These are phyloP conservation scores for Harpagoxenus sublaevis DNA, from an alignment of 2,888 invertebrate genomes.

Conservation along the genomic window DNA sequence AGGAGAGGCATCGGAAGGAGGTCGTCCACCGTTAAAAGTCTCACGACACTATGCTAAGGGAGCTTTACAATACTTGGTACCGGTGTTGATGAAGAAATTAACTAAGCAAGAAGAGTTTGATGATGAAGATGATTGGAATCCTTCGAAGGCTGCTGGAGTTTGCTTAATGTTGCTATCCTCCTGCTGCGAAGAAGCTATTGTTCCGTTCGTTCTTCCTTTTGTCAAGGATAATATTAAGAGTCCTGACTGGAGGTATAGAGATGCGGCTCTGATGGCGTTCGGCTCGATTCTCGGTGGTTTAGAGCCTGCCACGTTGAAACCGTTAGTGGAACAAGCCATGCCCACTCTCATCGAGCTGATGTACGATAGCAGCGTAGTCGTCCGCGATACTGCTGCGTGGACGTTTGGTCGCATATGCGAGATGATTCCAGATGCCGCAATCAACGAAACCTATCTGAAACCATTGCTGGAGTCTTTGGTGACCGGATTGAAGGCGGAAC, in stretches of 20 bases:
- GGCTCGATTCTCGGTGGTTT: conserved; percentile 97
- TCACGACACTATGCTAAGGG: conserved; percentile 99
- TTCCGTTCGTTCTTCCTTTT: conserved; percentile 98
- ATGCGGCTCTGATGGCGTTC: conserved; percentile 99
- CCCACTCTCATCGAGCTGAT: conserved; percentile 97
- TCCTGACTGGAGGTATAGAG: conserved; percentile 96
- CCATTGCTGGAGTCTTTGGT: conserved; percentile 93
- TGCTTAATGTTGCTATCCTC: conserved; percentile 99
- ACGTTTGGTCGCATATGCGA: conserved; percentile 99
- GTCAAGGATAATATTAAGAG: conserved; percentile 97
- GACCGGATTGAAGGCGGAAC: conserved; percentile 96
- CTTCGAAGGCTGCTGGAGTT: conserved; percentile 99
- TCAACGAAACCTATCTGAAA: conserved; percentile 94
- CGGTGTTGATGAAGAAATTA: conserved; percentile 96
- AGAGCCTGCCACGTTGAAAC: conserved; percentile 94
- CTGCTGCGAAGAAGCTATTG: conserved; percentile 98
- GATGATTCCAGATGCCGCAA: conserved; percentile 97
- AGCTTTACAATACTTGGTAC: conserved; percentile 97
- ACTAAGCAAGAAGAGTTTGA: conserved; percentile 99
- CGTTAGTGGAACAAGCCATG: conserved; percentile 98
- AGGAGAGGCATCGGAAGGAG: conserved; percentile 96
- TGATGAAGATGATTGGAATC: conserved; percentile 99
- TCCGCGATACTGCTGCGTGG: conserved; percentile 99
- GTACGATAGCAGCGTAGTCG: conserved; percentile 97
- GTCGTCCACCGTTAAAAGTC: conserved; percentile 97